Conservation (phyloP, 1,140 invertebrate genomes). For the Plectus sambesii region DNA sequence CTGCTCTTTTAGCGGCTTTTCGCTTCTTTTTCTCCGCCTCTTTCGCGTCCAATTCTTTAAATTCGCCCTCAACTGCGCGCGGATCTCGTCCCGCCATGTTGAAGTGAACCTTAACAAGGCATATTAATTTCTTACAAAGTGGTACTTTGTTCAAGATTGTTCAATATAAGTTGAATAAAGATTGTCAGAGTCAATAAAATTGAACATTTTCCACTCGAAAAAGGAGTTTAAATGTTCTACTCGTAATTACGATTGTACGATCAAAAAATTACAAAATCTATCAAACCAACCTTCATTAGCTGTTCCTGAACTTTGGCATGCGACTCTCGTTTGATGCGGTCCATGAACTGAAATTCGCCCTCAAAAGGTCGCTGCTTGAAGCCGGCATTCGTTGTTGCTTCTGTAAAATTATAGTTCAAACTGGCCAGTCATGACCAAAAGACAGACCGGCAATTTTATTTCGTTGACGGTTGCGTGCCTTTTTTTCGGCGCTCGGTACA, state of each 20-base stretch:
- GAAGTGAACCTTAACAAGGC: constrained; percentile 18
- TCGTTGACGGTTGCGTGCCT: constrained; percentile 13
- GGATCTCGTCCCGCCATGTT: constrained; percentile 18
- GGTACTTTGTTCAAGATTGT: too few relatives aligned
- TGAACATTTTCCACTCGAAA: too few relatives aligned
- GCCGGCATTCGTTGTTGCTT: constrained; percentile 13
- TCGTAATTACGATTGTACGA: too few relatives aligned
- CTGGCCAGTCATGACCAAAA: too few relatives aligned
- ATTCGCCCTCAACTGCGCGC: constrained; percentile 14
- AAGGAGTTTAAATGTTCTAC: too few relatives aligned
- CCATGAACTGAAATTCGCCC: constrained; percentile 7
- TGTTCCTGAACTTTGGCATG: constrained; percentile 11
- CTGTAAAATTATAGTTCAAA: constrained; percentile 14
- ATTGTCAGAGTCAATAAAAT: too few relatives aligned
- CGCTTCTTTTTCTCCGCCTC: constrained; percentile 14
- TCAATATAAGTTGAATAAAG: too few relatives aligned
- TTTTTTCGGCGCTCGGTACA: constrained; percentile 16
- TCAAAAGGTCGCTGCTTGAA: constrained; percentile 16
- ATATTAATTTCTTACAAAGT: too few relatives aligned
- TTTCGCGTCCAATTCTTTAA: constrained; percentile 17
- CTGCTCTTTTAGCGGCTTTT: too few relatives aligned
- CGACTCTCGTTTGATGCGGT: constrained; percentile 14
- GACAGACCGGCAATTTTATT: constrained; percentile 6
- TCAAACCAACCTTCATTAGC: too few relatives aligned
- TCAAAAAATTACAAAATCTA: too few relatives aligned